Conservation (phyloP, 2,113 vertebrate genomes). For the Mus musculus region DNA sequence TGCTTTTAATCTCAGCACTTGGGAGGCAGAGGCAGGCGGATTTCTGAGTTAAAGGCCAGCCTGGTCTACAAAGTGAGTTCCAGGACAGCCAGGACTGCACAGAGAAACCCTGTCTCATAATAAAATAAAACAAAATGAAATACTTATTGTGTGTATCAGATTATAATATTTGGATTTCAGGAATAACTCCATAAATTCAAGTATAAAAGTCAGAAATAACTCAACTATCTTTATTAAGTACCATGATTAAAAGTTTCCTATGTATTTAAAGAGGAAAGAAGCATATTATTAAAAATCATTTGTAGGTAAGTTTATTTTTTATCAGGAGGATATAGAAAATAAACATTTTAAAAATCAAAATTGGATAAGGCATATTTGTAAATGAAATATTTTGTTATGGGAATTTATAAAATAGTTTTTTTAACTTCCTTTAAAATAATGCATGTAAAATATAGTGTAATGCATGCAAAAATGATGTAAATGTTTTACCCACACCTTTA, state of each 20-base stretch:
- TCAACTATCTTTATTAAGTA: constrained; percentile 49
- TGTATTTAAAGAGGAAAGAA: constrained; percentile 44
- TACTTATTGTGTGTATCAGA: background rate
- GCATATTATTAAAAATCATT: constrained; percentile 37
- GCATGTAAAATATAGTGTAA: constrained; percentile 16
- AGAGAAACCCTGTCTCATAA: background rate
- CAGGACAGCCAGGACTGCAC: background rate
- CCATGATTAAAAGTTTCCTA: constrained; percentile 27
- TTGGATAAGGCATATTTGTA: constrained; percentile 30
- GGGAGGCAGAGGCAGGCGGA: background rate
- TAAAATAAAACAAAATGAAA: background rate
- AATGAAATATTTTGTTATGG: constrained; percentile 62
- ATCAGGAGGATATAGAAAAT: constrained; percentile 42
- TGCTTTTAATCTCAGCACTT: background rate
- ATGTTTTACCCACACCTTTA: constrained; percentile 63
- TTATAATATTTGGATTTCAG: constrained; percentile 42
- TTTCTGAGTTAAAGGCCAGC: background rate
- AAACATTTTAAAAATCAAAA: constrained; percentile 44
- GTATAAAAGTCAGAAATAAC: constrained; percentile 62
- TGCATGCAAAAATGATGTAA: constrained; percentile 31
- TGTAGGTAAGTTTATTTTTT: constrained; percentile 59
- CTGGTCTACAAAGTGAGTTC: background rate
- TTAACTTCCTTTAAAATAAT: constrained; percentile 60
- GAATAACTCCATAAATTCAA: constrained; percentile 55
- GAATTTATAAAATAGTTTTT: constrained; percentile 52